A percentile compares a stretch with the other conserved stretches of the same genome.
Conservation (phyloP, 2,888 invertebrate genomes). For the Rhogogaster chlorosoma region DNA sequence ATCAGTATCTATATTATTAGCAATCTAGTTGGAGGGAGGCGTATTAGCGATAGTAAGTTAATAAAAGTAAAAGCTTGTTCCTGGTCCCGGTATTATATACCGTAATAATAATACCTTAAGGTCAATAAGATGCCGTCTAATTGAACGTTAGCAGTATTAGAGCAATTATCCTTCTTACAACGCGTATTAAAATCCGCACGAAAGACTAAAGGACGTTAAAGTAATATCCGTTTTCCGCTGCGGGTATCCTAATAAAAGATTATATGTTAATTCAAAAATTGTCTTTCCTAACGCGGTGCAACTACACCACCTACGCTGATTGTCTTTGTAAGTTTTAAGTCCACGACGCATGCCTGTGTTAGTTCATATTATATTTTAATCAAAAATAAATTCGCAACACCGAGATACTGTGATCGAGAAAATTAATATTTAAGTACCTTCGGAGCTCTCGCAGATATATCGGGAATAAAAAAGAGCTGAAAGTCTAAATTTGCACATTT, state of each 20-base stretch:
- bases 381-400: background rate
- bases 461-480: background rate
- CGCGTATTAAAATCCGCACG: slow-evolving; percentile 66
- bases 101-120: slow-evolving; percentile 63
- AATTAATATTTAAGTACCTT: background rate
- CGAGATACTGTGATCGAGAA: background rate
- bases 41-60: slow-evolving; percentile 70
- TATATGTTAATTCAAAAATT: slow-evolving; percentile 45
- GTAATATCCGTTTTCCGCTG: slow-evolving; percentile 16
- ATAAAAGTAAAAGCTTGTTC: slow-evolving; percentile 70
- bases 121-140: slow-evolving; percentile 76
- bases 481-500: slow-evolving; percentile 54
- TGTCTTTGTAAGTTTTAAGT: background rate
- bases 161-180: slow-evolving; percentile 71
- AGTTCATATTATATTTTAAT: background rate
- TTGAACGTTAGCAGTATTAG: slow-evolving; percentile 73
- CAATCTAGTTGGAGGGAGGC: slow-evolving; percentile 24
- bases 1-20: background rate
- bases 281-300: background rate
- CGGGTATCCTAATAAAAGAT: slow-evolving; percentile 30
- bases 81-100: slow-evolving; percentile 20
- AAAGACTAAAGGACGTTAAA: slow-evolving; percentile 54
- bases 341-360: background rate
- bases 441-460: background rate
- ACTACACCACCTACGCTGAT: background rate